phyloP scores from a whole-genome alignment of 92 coral and sea anemone species.

The Zoanthus sociatus region DNA sequence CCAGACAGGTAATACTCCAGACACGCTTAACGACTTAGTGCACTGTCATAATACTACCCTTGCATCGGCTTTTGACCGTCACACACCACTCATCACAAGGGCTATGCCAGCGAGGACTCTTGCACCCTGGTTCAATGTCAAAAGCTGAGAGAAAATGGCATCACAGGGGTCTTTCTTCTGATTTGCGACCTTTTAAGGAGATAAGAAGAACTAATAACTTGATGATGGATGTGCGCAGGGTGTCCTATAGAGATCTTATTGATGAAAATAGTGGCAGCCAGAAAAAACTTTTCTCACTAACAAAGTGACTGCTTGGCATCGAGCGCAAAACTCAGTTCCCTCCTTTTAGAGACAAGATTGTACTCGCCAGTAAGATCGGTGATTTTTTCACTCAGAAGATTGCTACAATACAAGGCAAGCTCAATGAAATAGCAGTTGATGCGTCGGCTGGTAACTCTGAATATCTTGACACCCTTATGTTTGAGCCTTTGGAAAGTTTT shows the following conservation, averaged over 20 bases:
- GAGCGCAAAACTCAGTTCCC: background rate
- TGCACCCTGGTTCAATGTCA: constrained; percentile 50
- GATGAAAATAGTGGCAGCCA: constrained; percentile 47
- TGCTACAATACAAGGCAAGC: constrained; percentile 40
- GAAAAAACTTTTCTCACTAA: constrained; percentile 33
- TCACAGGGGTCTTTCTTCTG: constrained; percentile 12
- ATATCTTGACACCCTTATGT: too few species aligned
- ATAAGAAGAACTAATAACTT: constrained; percentile 9
- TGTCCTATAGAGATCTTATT: constrained; percentile 38
- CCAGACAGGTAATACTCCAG: constrained; percentile 25
- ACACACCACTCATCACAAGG: constrained; percentile 34
- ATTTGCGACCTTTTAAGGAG: background rate
- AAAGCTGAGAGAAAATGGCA: constrained; percentile 36
- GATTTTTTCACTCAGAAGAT: constrained; percentile 60
- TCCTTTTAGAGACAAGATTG: constrained; percentile 26
- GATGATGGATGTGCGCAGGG: constrained; percentile 43
- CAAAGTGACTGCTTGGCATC: constrained; percentile 23
- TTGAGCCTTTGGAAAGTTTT: too few species aligned
- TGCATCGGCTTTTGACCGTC: constrained; percentile 48
- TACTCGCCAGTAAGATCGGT: constrained; percentile 56
- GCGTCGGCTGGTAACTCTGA: too few species aligned
- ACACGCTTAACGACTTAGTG: constrained; percentile 41
- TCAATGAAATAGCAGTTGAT: constrained; percentile 13
- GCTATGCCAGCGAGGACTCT: constrained; percentile 43
- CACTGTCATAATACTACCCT: constrained; percentile 46